Percentiles rank a stretch among this genome's conserved stretches.
These are phyloP conservation scores for Platypus cylindrus DNA, from an alignment of 2,888 invertebrate species.

Conservation along the genomic window DNA sequence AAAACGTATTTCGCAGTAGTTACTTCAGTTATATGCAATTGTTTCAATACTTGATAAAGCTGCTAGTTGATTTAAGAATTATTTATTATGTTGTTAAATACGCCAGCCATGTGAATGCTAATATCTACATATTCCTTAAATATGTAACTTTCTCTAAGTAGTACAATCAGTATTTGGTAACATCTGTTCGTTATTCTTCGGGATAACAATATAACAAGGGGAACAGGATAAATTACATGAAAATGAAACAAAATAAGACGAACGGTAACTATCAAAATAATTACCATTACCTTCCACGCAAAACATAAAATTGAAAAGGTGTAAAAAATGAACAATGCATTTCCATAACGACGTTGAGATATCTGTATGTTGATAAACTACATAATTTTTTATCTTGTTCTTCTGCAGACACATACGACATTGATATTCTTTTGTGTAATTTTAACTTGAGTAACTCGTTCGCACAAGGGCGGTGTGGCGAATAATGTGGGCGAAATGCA, in stretches of 20 bases:
- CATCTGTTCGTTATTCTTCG: no score
- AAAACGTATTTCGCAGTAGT: no score
- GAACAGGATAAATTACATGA: no score
- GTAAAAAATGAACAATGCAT: conserved; percentile 12
- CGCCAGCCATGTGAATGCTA: no score
- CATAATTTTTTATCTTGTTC: conserved; percentile 15
- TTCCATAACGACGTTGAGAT: conserved; percentile 12
- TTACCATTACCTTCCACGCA: conserved; percentile 12
- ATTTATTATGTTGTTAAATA: no score
- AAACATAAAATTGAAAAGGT: conserved; percentile 10
- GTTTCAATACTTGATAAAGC: no score
- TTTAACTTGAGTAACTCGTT: conserved; percentile 14
- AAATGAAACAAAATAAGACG: neutral
- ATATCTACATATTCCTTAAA: no score
- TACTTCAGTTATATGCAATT: no score
- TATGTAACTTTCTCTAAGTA: no score
- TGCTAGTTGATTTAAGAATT: no score
- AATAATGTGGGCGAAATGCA: conserved; percentile 8
- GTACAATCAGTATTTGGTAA: no score
- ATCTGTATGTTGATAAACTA: conserved; percentile 14
- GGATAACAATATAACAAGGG: no score
- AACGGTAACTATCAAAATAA: conserved; percentile 11
- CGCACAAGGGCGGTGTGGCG: conserved; percentile 13
- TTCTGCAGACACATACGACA: conserved; percentile 12
- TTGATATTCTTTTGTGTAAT: conserved; percentile 15